Conservation (phyloP, 92 coral and sea anemone species). For the Actinostola sp. region DNA sequence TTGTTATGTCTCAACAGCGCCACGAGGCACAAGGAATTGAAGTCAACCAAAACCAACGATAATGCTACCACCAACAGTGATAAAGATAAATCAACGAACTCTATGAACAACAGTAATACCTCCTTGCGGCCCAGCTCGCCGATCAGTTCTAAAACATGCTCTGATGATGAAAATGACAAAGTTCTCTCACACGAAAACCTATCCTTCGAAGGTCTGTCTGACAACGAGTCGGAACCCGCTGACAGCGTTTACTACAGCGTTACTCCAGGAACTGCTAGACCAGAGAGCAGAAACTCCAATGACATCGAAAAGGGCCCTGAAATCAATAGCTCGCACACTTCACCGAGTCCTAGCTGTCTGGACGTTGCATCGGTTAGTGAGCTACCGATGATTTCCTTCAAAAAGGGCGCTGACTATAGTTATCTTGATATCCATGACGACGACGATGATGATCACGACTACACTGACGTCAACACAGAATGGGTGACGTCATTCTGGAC, state of each 20-base stretch:
- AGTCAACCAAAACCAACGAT: conserved; percentile 1
- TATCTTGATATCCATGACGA: conserved; percentile 65
- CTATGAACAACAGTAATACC: background rate
- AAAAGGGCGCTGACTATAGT: background rate
- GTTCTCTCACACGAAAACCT: conserved; percentile 36
- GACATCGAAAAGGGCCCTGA: too few species aligned
- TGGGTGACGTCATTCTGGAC: conserved; percentile 97
- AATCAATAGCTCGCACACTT: background rate
- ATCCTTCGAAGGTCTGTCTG: conserved; percentile 25
- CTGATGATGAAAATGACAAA: conserved; percentile 11
- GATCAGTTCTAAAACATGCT: background rate
- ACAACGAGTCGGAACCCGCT: conserved; percentile 1
- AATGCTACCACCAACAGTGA: background rate
- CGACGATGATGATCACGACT: conserved; percentile 57
- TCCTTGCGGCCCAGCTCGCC: background rate
- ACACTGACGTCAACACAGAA: conserved; percentile 69
- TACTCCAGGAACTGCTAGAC: background rate
- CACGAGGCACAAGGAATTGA: conserved; percentile 15
- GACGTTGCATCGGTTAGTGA: conserved; percentile 9
- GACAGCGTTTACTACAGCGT: background rate
- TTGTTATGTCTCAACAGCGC: conserved; percentile 1
- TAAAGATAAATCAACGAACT: too few species aligned
- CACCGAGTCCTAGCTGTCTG: background rate
- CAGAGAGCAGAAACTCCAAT: background rate
- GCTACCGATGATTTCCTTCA: conserved; percentile 13